phyloP scores from a whole-genome alignment of 2,113 vertebrate genomes.

The Perccottus glenii region DNA sequence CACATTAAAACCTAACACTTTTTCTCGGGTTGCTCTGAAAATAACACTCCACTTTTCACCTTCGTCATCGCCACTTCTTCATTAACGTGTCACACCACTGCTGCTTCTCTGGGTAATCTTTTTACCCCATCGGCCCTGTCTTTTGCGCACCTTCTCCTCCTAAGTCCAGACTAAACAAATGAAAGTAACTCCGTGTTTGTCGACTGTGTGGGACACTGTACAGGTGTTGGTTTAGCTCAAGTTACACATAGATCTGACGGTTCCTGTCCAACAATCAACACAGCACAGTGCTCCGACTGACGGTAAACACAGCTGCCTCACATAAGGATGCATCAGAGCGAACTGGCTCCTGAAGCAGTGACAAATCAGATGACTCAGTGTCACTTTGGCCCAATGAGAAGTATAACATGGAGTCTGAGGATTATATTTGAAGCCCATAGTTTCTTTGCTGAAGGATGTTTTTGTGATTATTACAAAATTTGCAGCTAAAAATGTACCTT shows the following conservation, averaged over 20 bases:
- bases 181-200: background rate
- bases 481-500: too few relatives aligned
- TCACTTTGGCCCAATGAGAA: too few relatives aligned
- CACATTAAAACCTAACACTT: background rate
- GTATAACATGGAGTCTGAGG: too few relatives aligned
- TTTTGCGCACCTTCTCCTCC: too few relatives aligned
- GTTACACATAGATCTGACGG: background rate
- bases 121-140: background rate
- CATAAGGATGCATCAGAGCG: background rate
- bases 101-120: background rate
- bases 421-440: too few relatives aligned
- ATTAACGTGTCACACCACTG: background rate
- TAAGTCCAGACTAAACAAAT: background rate
- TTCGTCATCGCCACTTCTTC: conserved; percentile 9
- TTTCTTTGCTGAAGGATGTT: too few relatives aligned
- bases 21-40: background rate
- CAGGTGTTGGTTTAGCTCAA: conserved; percentile 13
- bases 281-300: conserved; percentile 3
- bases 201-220: background rate
- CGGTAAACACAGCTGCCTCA: conserved; percentile 53
- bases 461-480: too few relatives aligned
- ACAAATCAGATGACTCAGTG: too few relatives aligned
- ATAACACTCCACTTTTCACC: background rate
- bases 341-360: too few relatives aligned
- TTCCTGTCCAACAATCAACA: conserved; percentile 16